phyloP scores from a whole-genome alignment of 2,797 vertebrate species.

The Pangasius mekongensis region DNA sequence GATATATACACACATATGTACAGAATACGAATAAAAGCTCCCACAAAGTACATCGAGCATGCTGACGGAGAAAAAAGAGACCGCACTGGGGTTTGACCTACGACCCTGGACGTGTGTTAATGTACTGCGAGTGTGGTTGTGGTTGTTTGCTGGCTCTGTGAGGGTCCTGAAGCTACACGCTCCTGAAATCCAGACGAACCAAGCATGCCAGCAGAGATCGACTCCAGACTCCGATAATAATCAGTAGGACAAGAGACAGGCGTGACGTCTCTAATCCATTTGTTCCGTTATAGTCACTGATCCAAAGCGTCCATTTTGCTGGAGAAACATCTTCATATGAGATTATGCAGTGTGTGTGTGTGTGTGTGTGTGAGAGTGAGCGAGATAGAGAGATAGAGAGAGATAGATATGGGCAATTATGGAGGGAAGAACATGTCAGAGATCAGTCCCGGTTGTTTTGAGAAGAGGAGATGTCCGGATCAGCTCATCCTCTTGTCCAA shows the following conservation, averaged over 20 bases:
- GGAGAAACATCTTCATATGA: not conserved
- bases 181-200: slow-evolving; percentile 38
- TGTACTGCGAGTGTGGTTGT: slow-evolving; percentile 1
- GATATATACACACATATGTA: slow-evolving; percentile 66
- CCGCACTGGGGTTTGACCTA: slow-evolving; percentile 24
- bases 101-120: slow-evolving; percentile 7
- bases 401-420: not conserved
- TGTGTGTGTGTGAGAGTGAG: slow-evolving; percentile 18
- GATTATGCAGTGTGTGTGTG: slow-evolving; percentile 2
- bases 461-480: slow-evolving; percentile 58
- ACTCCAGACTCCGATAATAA: slow-evolving; percentile 2
- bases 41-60: slow-evolving; percentile 76
- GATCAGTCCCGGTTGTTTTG: slow-evolving; percentile 66
- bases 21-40: slow-evolving; percentile 70
- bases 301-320: slow-evolving; percentile 56
- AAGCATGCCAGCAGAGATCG: not conserved
- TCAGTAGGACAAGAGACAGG: not conserved
- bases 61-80: slow-evolving; percentile 67
- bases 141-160: not conserved
- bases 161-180: not conserved
- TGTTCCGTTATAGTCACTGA: slow-evolving; percentile 51
- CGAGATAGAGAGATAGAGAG: slow-evolving; percentile 33
- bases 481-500: slow-evolving; percentile 64
- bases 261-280: slow-evolving; percentile 27
- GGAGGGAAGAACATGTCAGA: slow-evolving; percentile 37